phyloP scores from a whole-genome alignment of 2,113 vertebrate species.

The Paralichthys olivaceus region DNA sequence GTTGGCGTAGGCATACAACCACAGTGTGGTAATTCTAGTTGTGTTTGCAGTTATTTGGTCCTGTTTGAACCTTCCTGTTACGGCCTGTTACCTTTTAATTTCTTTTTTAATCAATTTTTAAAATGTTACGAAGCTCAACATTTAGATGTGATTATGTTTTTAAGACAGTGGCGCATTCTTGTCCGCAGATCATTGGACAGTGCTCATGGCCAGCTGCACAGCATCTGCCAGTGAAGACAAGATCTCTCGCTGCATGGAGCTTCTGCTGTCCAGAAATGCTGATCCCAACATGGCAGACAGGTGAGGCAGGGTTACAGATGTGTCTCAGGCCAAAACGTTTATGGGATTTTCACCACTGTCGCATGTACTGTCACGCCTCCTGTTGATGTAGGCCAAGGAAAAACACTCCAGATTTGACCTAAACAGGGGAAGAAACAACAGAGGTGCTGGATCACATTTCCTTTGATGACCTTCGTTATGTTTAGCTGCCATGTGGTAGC shows the following conservation, averaged over 20 bases:
- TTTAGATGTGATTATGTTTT: neutral
- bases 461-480: slow-evolving; percentile 66
- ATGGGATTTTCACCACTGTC: slow-evolving; percentile 24
- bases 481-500: slow-evolving; percentile 70
- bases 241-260: slow-evolving; percentile 88
- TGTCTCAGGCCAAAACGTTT: slow-evolving; percentile 54
- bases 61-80: too few relatives aligned
- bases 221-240: slow-evolving; percentile 86
- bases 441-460: slow-evolving; percentile 39
- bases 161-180: neutral
- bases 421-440: slow-evolving; percentile 19
- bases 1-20: too few relatives aligned
- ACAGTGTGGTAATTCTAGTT: too few relatives aligned
- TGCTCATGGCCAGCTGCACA: slow-evolving; percentile 91
- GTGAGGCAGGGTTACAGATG: slow-evolving; percentile 77
- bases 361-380: slow-evolving; percentile 23
- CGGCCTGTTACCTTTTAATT: neutral
- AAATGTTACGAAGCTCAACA: neutral
- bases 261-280: slow-evolving; percentile 93
- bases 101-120: neutral
- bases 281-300: slow-evolving; percentile 90
- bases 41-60: too few relatives aligned
- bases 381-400: slow-evolving; percentile 35
- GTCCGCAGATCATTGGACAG: slow-evolving; percentile 85
- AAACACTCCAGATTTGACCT: slow-evolving; percentile 35